phyloP scores from a whole-genome alignment of 2,113 vertebrate species.

The Pipra filicauda region DNA sequence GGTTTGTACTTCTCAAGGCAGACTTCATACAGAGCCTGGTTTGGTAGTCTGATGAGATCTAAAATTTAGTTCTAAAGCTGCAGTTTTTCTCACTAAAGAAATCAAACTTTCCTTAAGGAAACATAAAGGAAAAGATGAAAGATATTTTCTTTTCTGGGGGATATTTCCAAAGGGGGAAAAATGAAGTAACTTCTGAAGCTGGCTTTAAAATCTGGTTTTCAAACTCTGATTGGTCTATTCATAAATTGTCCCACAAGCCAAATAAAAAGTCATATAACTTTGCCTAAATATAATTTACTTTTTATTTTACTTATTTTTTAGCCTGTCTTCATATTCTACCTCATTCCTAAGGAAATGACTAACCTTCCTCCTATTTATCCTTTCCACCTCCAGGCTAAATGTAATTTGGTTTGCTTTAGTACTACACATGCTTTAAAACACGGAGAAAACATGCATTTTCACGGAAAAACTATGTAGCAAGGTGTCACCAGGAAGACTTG shows the following conservation, averaged over 20 bases:
- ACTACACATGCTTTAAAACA: neutral
- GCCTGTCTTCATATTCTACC: neutral
- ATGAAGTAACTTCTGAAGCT: neutral
- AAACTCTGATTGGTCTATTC: neutral
- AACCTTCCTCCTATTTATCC: neutral
- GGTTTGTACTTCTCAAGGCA: neutral
- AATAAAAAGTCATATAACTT: neutral
- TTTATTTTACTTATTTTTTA: slow-evolving; percentile 1
- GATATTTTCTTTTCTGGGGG: slow-evolving; percentile 1
- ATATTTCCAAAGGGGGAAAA: neutral
- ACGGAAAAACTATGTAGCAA: neutral
- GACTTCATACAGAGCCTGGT: neutral
- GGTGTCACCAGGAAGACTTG: neutral
- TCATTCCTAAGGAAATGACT: slow-evolving; percentile 33
- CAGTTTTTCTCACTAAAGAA: neutral
- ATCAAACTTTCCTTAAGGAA: slow-evolving; percentile 46
- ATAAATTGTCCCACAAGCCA: slow-evolving; percentile 13
- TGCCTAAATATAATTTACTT: neutral
- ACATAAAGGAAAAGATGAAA: neutral
- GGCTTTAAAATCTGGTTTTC: slow-evolving; percentile 5
- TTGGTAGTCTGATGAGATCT: neutral
- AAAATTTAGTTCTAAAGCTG: neutral
- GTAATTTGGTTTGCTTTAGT: neutral
- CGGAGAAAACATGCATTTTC: neutral
- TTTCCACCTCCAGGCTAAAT: neutral